phyloP scores from a whole-genome alignment of 2,797 vertebrate genomes.

The Pogoniulus pusillus region DNA sequence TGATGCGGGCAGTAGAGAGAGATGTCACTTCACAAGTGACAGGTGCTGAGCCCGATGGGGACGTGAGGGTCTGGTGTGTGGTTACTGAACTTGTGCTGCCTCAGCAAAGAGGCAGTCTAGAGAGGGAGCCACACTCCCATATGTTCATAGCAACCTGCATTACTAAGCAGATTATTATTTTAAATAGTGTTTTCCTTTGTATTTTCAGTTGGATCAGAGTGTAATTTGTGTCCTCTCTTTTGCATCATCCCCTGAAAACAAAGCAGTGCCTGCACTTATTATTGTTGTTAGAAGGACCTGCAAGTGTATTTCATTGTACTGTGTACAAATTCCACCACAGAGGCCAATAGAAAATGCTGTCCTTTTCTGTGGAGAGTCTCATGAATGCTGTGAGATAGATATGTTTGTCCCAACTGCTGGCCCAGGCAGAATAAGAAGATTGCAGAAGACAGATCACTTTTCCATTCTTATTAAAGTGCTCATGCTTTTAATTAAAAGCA shows the following conservation, averaged over 20 bases:
- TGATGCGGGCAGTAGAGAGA: neutral
- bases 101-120: neutral
- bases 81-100: neutral
- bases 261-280: neutral
- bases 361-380: neutral
- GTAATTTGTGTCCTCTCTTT: neutral
- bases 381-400: neutral
- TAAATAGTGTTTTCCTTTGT: neutral
- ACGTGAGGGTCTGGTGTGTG: neutral
- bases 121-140: neutral
- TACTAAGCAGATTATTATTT: neutral
- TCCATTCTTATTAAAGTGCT: neutral
- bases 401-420: neutral
- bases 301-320: neutral
- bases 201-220: neutral
- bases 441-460: neutral
- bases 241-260: neutral
- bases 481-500: neutral
- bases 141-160: neutral
- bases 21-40: no score
- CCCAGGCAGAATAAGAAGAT: neutral
- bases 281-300: neutral
- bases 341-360: neutral
- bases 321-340: neutral
- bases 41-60: neutral